Conservation (phyloP, 2,797 vertebrate genomes). For the Hapalemur alaotrensis region DNA sequence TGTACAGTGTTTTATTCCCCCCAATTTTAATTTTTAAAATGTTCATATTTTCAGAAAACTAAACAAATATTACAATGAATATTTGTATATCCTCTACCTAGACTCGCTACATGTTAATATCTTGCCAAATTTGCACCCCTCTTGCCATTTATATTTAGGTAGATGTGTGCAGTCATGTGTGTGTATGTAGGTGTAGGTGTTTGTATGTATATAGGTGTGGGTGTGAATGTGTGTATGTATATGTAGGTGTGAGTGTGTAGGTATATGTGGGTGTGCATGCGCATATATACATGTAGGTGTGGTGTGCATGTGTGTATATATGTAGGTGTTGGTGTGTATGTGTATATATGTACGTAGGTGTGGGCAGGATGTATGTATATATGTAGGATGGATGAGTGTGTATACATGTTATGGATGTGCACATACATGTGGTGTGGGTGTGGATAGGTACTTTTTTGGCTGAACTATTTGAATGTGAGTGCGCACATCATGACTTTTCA, state of each 20-base stretch:
- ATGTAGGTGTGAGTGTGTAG: neutral
- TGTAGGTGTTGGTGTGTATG: neutral
- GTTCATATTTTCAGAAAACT: neutral
- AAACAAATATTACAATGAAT: neutral
- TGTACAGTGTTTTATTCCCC: neutral
- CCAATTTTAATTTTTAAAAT: neutral
- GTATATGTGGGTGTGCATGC: rapidly evolving
- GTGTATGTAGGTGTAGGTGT: neutral
- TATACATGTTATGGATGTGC: neutral
- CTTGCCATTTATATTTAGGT: rapidly evolving
- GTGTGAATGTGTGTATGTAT: rapidly evolving
- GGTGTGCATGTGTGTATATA: no score
- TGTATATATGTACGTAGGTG: rapidly evolving
- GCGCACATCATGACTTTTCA: neutral
- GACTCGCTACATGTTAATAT: neutral
- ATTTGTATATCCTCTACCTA: neutral
- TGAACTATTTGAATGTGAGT: neutral
- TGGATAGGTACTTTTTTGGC: no score
- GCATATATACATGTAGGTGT: neutral
- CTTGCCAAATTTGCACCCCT: neutral
- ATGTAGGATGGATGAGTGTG: neutral
- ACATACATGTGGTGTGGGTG: neutral
- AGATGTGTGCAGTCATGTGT: neutral
- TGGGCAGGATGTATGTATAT: neutral
- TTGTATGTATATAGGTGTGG: neutral